These are phyloP conservation scores for Dinocampus coccinellae DNA, from an alignment of 2,888 invertebrate genomes.

Conservation along the genomic window DNA sequence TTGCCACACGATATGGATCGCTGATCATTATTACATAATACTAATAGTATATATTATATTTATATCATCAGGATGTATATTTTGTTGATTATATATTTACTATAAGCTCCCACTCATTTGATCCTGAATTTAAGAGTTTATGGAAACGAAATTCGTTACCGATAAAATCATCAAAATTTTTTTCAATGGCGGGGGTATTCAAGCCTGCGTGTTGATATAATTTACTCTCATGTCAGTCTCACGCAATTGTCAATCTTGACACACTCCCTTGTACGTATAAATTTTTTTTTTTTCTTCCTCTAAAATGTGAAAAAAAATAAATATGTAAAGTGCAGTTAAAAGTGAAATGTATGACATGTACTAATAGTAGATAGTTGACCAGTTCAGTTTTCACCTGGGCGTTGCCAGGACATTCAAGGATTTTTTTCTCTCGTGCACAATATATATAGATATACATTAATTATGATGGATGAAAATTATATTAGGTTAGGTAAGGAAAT, in stretches of 20 bases:
- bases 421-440: slow-evolving; percentile 29
- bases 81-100: too few species aligned
- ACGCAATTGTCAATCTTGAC: background rate
- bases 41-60: too few species aligned
- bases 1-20: background rate
- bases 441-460: slow-evolving; percentile 9
- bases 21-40: background rate
- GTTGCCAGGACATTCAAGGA: slow-evolving; percentile 50
- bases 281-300: background rate
- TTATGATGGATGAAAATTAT: slow-evolving; percentile 61
- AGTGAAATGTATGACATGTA: slow-evolving; percentile 57
- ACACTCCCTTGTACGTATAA: too few species aligned
- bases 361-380: slow-evolving; percentile 37
- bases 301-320: background rate
- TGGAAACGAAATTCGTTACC: too few species aligned
- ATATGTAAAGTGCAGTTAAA: slow-evolving; percentile 41
- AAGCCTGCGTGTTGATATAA: background rate
- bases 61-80: too few species aligned
- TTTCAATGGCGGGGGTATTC: background rate
- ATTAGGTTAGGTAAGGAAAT: slow-evolving; percentile 60
- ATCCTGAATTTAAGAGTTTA: too few species aligned
- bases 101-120: too few species aligned
- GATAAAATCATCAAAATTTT: too few species aligned
- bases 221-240: background rate
- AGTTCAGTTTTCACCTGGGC: slow-evolving; percentile 54